phyloP scores from a whole-genome alignment of 2,113 vertebrate genomes.

The Notechis scutatus region DNA sequence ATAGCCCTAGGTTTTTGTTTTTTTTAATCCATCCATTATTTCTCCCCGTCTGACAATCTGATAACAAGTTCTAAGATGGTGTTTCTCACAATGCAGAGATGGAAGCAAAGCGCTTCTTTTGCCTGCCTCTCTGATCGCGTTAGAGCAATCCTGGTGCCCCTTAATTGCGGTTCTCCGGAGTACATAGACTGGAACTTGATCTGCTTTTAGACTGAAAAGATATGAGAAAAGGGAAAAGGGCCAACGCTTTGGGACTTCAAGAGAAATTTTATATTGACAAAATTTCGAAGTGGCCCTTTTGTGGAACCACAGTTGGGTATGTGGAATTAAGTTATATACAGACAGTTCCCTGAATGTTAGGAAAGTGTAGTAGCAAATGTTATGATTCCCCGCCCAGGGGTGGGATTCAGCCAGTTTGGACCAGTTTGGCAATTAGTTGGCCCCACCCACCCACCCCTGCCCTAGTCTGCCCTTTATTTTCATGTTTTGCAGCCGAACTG shows the following conservation, averaged over 20 bases:
- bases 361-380: background rate
- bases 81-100: rapidly evolving
- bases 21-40: background rate
- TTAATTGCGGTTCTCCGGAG: background rate
- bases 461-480: no score
- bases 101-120: background rate
- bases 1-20: background rate
- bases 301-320: background rate
- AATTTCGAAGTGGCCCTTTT: background rate
- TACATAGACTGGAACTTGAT: background rate
- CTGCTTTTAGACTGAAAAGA: background rate
- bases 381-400: background rate
- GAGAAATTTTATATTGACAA: background rate
- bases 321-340: background rate
- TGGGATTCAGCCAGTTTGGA: no score
- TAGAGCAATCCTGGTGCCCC: background rate
- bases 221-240: background rate
- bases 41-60: rapidly evolving
- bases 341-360: background rate
- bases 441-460: no score
- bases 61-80: background rate
- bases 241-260: background rate
- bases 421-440: no score
- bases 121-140: background rate
- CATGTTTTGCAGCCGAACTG: no score